phyloP scores from a whole-genome alignment of 2,888 invertebrate genomes.

The Nomada ferruginata region DNA sequence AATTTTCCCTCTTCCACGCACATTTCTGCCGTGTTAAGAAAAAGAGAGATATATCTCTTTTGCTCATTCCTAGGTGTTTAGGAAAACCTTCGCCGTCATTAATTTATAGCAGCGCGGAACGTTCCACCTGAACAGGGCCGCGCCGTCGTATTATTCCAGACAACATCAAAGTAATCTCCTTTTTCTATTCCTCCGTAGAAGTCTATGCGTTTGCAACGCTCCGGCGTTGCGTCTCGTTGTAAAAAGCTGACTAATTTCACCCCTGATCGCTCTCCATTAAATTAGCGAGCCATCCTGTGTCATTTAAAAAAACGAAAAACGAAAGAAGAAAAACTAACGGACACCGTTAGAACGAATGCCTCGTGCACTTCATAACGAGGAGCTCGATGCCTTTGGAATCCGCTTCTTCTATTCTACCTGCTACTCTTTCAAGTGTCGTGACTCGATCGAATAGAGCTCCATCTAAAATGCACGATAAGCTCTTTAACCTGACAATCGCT shows the following conservation, averaged over 20 bases:
- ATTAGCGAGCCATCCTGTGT: neutral
- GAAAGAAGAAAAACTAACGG: no score
- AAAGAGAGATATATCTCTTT: no score
- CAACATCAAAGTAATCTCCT: neutral
- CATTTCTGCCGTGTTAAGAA: no score
- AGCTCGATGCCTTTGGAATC: neutral
- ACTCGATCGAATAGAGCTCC: neutral
- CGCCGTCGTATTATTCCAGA: no score
- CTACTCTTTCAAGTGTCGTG: neutral
- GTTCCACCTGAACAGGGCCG: no score
- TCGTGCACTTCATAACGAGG: neutral
- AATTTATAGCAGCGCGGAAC: no score
- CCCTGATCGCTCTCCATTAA: neutral
- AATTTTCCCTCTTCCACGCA: no score
- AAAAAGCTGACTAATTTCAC: neutral
- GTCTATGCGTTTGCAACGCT: neutral
- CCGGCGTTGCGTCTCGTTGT: no score
- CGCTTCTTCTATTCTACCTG: neutral
- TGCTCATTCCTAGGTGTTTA: no score
- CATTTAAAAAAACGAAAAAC: neutral
- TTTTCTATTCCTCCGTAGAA: neutral
- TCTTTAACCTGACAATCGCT: constrained; percentile 30
- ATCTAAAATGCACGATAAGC: neutral
- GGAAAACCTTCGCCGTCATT: no score
- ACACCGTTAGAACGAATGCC: neutral